Percentiles rank a stretch among this genome's conserved stretches.
Evolutionary conservation across 2,888 invertebrate species (phyloP).

Genomic region (Spisula subtruncata): DNA sequence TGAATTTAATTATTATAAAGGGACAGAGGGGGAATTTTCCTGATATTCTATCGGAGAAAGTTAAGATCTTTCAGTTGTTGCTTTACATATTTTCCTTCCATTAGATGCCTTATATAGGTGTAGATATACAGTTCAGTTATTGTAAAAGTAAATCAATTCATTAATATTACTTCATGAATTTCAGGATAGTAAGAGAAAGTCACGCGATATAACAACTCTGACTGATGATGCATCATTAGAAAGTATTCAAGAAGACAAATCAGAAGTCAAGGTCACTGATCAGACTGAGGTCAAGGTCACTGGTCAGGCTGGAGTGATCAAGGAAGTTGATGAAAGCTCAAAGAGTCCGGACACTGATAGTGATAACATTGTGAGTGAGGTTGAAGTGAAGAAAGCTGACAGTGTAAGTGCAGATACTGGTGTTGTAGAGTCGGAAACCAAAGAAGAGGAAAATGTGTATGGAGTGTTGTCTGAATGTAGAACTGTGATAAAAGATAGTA

Average conservation of each 20-base stretch:
- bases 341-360: not conserved
- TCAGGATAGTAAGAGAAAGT: slow-evolving; percentile 67
- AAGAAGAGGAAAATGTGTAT: not conserved
- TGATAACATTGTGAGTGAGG: slow-evolving; percentile 2
- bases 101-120: too few species aligned
- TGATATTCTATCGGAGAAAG: too few species aligned
- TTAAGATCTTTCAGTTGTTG: too few species aligned
- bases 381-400: not conserved
- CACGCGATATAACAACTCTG: slow-evolving; percentile 66
- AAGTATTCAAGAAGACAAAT: slow-evolving; percentile 46
- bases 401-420: not conserved
- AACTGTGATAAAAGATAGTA: slow-evolving; percentile 63
- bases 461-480: slow-evolving; percentile 1
- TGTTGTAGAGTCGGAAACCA: not conserved
- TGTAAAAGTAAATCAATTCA: not conserved
- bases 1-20: too few species aligned
- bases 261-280: slow-evolving; percentile 45
- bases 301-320: slow-evolving; percentile 33
- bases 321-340: slow-evolving; percentile 36
- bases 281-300: slow-evolving; percentile 39
- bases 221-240: slow-evolving; percentile 64
- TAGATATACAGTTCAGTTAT: too few species aligned
- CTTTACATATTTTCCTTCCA: too few species aligned
- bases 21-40: too few species aligned
- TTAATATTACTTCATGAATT: not conserved